Percentiles rank a stretch among this genome's conserved stretches.
phyloP scores from a whole-genome alignment of 2,888 invertebrate species.

The Heliconius cydno region DNA sequence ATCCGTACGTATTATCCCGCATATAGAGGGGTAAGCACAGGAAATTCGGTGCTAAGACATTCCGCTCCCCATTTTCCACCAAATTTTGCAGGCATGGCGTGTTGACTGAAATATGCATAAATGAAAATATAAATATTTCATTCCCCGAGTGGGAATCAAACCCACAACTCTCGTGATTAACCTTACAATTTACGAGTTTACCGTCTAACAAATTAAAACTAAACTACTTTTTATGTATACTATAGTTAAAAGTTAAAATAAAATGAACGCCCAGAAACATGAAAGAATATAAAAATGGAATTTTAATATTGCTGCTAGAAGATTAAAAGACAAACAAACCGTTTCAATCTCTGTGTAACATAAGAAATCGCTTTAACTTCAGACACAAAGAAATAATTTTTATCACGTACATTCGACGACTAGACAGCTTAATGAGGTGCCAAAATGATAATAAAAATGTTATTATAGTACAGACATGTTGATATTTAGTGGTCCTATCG shows the following conservation, averaged over 20 bases:
- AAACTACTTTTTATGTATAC: neutral
- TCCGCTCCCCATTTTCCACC: no score
- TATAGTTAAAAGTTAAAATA: neutral
- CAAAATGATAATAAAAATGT: conserved; percentile 46
- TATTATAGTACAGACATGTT: no score
- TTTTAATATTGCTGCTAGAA: conserved; percentile 16
- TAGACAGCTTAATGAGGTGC: conserved; percentile 46
- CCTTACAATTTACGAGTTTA: neutral
- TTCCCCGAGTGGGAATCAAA: no score
- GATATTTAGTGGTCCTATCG: neutral
- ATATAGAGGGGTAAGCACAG: no score
- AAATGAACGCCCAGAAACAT: conserved; percentile 11
- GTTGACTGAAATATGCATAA: no score
- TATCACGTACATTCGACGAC: conserved; percentile 45
- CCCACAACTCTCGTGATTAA: no score
- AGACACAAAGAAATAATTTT: conserved; percentile 35
- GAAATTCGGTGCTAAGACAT: no score
- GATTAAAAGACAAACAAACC: conserved; percentile 27
- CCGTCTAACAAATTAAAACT: neutral
- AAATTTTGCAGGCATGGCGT: no score
- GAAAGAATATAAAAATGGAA: conserved; percentile 3
- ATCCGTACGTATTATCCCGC: neutral
- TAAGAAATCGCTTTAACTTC: conserved; percentile 29
- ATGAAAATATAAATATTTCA: no score
- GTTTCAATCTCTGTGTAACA: conserved; percentile 23